Conservation (phyloP, 2,888 invertebrate species). For the Hermaeophaga mercurialis region DNA sequence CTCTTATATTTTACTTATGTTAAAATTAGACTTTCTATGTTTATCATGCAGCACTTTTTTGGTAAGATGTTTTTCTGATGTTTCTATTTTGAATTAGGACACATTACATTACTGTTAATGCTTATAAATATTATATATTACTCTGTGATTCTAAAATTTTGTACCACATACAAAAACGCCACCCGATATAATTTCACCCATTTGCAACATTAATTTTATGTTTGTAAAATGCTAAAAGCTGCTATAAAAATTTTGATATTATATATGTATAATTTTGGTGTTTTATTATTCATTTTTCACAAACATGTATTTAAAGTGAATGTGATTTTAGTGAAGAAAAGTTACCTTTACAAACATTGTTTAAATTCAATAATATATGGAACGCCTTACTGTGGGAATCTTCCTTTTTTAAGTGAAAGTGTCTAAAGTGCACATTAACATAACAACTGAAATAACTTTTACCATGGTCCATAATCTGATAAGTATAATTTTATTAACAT, state of each 20-base stretch:
- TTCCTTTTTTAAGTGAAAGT: constrained; percentile 9
- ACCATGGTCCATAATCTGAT: constrained; percentile 22
- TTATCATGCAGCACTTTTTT: too few species aligned
- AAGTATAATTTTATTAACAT: constrained; percentile 6
- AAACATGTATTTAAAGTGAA: neutral
- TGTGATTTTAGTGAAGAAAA: constrained; percentile 2
- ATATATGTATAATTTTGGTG: too few species aligned
- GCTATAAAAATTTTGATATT: too few species aligned
- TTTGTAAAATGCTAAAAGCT: neutral
- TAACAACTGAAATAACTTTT: neutral
- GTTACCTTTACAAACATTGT: neutral
- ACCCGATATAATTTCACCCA: constrained; percentile 1
- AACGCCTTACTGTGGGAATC: constrained; percentile 20
- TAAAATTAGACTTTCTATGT: too few species aligned
- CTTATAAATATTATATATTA: too few species aligned
- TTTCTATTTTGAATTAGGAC: too few species aligned
- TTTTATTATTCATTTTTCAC: too few species aligned
- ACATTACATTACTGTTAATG: too few species aligned
- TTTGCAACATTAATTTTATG: neutral
- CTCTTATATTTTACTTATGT: too few species aligned
- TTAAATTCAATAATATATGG: constrained; percentile 1
- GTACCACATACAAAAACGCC: too few species aligned
- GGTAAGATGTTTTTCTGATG: too few species aligned
- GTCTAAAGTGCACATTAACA: constrained; percentile 14
- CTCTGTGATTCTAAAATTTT: too few species aligned